These are phyloP conservation scores for Hipposideros larvatus DNA, from an alignment of 2,797 vertebrate species.

Conservation along the genomic window DNA sequence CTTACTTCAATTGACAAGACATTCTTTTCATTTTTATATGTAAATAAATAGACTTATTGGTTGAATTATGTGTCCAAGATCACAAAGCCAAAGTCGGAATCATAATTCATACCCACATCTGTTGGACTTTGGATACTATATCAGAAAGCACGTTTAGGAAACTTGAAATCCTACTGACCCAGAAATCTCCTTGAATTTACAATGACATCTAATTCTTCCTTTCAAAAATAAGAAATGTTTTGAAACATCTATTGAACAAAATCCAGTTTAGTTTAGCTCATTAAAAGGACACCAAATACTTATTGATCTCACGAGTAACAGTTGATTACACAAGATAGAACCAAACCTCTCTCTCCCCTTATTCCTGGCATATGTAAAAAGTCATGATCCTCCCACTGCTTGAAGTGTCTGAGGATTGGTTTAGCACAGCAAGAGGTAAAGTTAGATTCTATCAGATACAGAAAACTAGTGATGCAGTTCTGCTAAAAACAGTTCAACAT, in stretches of 20 bases:
- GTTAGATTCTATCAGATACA: neutral
- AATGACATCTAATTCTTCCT: constrained; percentile 24
- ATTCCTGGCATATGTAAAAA: neutral
- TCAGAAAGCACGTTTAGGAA: neutral
- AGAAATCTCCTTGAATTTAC: neutral
- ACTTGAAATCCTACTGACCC: neutral
- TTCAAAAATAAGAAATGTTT: neutral
- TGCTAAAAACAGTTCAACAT: neutral
- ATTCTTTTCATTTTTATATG: neutral
- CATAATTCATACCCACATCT: neutral
- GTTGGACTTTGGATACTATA: neutral
- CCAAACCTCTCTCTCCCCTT: neutral
- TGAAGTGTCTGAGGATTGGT: neutral
- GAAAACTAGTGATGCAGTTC: neutral
- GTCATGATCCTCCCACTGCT: neutral
- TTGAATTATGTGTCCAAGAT: neutral
- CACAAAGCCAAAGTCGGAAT: neutral
- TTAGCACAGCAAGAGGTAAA: neutral
- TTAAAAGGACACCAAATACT: too few relatives aligned
- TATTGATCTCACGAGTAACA: neutral
- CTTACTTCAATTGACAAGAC: neutral
- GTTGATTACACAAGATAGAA: fast-evolving
- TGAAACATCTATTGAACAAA: neutral
- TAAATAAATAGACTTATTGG: neutral
- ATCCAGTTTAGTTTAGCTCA: neutral